These are phyloP conservation scores for Saccopteryx leptura DNA, from an alignment of 2,113 vertebrate species.

Conservation along the genomic window DNA sequence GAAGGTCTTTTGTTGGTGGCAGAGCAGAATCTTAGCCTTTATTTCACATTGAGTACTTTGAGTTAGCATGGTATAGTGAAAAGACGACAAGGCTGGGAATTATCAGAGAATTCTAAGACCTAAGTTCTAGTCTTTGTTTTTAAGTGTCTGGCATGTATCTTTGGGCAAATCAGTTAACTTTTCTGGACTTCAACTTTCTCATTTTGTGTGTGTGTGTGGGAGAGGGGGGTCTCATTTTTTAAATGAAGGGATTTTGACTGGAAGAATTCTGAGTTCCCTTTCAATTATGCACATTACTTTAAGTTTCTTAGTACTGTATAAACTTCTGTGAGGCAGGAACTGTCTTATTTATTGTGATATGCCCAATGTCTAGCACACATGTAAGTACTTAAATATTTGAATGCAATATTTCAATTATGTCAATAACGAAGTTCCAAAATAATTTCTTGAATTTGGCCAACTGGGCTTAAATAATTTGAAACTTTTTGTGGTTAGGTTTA, in stretches of 20 bases:
- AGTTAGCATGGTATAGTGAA: neutral
- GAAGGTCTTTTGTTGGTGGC: neutral
- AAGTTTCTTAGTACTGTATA: conserved; percentile 1
- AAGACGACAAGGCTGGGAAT: neutral
- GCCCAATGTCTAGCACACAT: neutral
- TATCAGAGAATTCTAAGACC: neutral
- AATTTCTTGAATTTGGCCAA: conserved; percentile 7
- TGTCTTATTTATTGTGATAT: neutral
- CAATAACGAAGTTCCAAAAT: conserved; percentile 12
- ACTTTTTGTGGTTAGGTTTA: conserved; percentile 50
- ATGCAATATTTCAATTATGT: neutral
- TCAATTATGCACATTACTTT: conserved; percentile 30
- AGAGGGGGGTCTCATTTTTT: neutral
- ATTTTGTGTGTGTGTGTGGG: neutral
- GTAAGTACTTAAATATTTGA: conserved; percentile 27
- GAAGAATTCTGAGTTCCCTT: conserved; percentile 51
- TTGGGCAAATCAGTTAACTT: conserved; percentile 30
- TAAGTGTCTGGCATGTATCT: neutral
- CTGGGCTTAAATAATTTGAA: neutral
- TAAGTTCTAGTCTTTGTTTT: neutral
- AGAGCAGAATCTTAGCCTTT: neutral
- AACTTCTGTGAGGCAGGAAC: neutral
- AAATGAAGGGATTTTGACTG: neutral
- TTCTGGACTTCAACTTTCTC: neutral
- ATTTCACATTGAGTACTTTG: neutral